Conservation (phyloP, 2,888 invertebrate species). For the Torymus texanus region DNA sequence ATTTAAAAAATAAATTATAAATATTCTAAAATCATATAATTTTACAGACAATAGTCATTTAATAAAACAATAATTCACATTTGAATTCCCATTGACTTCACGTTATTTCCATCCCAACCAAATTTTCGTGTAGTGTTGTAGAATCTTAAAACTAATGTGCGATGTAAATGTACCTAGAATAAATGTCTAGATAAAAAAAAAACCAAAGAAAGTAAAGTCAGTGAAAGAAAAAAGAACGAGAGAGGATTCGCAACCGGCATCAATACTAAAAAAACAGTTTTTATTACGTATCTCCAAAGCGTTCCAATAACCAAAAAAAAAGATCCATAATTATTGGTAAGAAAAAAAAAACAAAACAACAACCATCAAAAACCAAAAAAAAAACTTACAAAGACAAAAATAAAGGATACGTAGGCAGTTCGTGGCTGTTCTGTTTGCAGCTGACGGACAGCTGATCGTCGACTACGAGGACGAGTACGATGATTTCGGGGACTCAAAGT, state of each 20-base stretch:
- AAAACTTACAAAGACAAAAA: constrained; percentile 45
- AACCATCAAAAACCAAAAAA: constrained; percentile 43
- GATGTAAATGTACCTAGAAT: neutral
- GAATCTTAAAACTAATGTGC: neutral
- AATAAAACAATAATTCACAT: too few relatives aligned
- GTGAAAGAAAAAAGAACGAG: neutral
- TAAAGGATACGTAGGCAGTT: constrained; percentile 75
- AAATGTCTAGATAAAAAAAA: neutral
- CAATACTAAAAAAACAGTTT: too few relatives aligned
- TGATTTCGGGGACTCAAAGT: constrained; percentile 78
- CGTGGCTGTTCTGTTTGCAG: constrained; percentile 79
- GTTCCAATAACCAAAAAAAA: neutral
- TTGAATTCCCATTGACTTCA: neutral
- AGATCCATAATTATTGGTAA: constrained; percentile 33
- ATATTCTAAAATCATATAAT: too few relatives aligned
- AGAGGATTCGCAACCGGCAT: too few relatives aligned
- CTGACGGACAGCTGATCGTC: constrained; percentile 81
- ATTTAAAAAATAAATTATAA: too few relatives aligned
- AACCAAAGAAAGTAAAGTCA: neutral
- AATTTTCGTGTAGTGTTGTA: constrained; percentile 1
- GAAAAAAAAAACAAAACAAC: constrained; percentile 47
- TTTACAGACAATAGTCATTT: too few relatives aligned
- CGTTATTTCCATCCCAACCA: constrained; percentile 3
- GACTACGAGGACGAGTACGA: constrained; percentile 79
- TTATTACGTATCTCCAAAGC: too few relatives aligned